A percentile compares a stretch with the other conserved stretches of the same genome.
Evolutionary conservation across 2,113 vertebrate genomes (phyloP).

Genomic region (Xiphorhynchus elegans): DNA sequence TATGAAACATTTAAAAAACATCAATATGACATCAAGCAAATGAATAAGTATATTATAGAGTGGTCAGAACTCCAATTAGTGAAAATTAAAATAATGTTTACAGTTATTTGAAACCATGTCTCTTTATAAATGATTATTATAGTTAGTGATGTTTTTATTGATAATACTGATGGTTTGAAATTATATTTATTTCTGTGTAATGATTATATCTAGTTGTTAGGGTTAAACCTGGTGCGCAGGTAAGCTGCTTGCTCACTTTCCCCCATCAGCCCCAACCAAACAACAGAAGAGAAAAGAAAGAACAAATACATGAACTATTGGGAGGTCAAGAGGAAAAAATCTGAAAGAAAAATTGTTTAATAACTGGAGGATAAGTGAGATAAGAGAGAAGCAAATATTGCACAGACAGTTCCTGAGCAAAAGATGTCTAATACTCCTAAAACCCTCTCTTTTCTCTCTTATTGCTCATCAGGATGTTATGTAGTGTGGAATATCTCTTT

Average conservation of each 20-base stretch:
- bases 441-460: not conserved
- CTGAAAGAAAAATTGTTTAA: not conserved
- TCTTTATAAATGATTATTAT: not conserved
- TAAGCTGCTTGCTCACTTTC: not conserved
- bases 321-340: not conserved
- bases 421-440: not conserved
- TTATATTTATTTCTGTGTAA: not conserved
- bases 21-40: not conserved
- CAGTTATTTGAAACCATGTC: not conserved
- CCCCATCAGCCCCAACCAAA: not conserved
- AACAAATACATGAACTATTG: not conserved
- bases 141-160: not conserved
- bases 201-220: not conserved
- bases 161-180: not conserved
- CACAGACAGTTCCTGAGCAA: rapidly evolving
- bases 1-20: not conserved
- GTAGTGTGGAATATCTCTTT: not conserved
- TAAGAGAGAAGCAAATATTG: not conserved
- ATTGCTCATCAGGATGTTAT: not conserved
- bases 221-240: not conserved
- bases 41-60: not conserved
- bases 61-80: not conserved
- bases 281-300: not conserved
- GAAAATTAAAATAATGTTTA: not conserved
- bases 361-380: not conserved